Evolutionary conservation across 2,888 invertebrate species (phyloP).

Genomic region (Tipula confusa): DNA sequence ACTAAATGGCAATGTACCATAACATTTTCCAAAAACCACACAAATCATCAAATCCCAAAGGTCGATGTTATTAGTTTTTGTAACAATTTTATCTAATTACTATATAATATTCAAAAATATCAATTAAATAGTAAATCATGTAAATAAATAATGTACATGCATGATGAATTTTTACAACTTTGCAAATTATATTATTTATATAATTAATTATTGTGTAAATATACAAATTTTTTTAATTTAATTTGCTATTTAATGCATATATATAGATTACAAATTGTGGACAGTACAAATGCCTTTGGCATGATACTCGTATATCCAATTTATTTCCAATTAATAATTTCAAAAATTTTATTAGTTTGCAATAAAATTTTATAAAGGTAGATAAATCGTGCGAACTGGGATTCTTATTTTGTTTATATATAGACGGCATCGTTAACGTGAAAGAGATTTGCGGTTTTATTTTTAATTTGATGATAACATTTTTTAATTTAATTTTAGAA

Average conservation of each 20-base stretch:
- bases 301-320: not conserved
- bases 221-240: not conserved
- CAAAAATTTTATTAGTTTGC: not conserved
- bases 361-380: not conserved
- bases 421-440: no score
- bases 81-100: no score
- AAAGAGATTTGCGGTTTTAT: not conserved
- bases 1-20: no score
- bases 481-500: not conserved
- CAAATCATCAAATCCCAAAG: no score
- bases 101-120: no score
- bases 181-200: not conserved
- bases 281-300: not conserved
- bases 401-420: not conserved
- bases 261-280: not conserved
- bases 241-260: not conserved
- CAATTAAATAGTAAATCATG: not conserved
- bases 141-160: not conserved
- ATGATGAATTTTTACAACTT: not conserved
- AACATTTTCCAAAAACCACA: no score
- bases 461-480: not conserved
- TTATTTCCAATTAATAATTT: not conserved
- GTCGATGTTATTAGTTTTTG: no score
- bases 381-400: not conserved
- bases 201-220: not conserved